phyloP scores from a whole-genome alignment of 2,113 vertebrate genomes.

The Hoplias malabaricus region DNA sequence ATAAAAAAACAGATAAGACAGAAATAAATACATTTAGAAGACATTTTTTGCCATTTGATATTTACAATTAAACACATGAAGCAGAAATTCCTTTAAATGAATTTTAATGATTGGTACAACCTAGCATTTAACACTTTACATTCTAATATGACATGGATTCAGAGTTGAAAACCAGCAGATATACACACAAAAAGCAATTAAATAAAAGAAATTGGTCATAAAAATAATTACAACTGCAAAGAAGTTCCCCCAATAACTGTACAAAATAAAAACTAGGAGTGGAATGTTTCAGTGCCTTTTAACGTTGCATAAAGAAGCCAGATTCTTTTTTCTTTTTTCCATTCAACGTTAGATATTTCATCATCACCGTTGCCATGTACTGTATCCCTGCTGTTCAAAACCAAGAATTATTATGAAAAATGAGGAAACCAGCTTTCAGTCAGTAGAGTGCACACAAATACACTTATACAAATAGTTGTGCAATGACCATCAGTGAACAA shows the following conservation, averaged over 20 bases:
- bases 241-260: constrained; percentile 50
- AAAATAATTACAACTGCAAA: constrained; percentile 64
- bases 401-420: neutral
- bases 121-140: constrained; percentile 71
- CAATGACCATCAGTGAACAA: constrained; percentile 59
- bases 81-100: constrained; percentile 56
- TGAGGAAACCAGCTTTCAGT: constrained; percentile 1
- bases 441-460: neutral
- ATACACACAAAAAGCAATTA: constrained; percentile 67
- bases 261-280: constrained; percentile 52
- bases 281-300: constrained; percentile 70
- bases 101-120: constrained; percentile 79
- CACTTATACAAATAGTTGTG: constrained; percentile 52
- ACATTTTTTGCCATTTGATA: neutral
- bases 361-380: neutral
- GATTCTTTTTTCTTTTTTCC: constrained; percentile 23
- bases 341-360: neutral
- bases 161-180: constrained; percentile 68
- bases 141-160: constrained; percentile 70
- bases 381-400: constrained; percentile 29
- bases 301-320: constrained; percentile 65
- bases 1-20: neutral
- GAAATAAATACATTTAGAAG: too few species aligned
- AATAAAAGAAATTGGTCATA: constrained; percentile 63
- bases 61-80: neutral